Conservation (phyloP, 2,113 vertebrate genomes). For the Tursiops truncatus region DNA sequence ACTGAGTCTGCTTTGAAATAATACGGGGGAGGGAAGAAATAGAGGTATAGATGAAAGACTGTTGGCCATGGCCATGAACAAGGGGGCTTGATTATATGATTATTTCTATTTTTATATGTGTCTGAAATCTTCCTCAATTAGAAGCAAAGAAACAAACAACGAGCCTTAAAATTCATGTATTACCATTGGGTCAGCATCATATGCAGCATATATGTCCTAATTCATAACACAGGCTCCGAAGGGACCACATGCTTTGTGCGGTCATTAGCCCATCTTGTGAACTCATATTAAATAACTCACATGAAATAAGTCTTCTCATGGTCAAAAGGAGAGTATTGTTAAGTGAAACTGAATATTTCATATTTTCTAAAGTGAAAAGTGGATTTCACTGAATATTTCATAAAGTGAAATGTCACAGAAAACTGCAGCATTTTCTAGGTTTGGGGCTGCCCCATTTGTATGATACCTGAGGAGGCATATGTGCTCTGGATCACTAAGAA, state of each 20-base stretch:
- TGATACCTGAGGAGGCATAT: too few species aligned
- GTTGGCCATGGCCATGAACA: not conserved
- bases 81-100: fast-evolving
- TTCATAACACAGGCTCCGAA: not conserved
- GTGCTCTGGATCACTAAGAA: not conserved
- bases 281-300: not conserved
- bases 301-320: not conserved
- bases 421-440: not conserved
- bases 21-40: not conserved
- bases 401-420: not conserved
- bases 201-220: fast-evolving
- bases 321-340: not conserved
- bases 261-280: not conserved
- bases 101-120: not conserved
- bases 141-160: not conserved
- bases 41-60: not conserved
- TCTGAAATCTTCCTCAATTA: not conserved
- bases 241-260: not conserved
- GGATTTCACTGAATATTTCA: not conserved
- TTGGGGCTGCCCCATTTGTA: fast-evolving
- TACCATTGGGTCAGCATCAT: not conserved
- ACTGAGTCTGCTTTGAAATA: not conserved
- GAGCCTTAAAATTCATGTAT: not conserved
- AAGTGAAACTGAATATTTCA: not conserved
- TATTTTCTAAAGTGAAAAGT: not conserved